Evolutionary conservation across 2,888 invertebrate genomes (phyloP).

Genomic region (Trimorus sp.): DNA sequence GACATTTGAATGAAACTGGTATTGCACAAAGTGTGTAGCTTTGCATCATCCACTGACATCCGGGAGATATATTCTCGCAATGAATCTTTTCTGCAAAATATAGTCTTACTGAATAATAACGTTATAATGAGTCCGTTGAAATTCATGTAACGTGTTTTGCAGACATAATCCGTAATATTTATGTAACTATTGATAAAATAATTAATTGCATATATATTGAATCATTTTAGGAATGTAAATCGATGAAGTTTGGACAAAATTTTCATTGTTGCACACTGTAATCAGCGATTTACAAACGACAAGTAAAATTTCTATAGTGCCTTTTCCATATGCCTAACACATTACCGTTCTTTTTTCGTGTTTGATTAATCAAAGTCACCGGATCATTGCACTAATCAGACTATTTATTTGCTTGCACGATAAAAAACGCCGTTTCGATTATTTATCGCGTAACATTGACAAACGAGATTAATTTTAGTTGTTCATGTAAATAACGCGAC

Average conservation of each 20-base stretch:
- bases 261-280: constrained; percentile 23
- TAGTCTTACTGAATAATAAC: constrained; percentile 18
- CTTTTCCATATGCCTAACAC: constrained; percentile 30
- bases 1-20: neutral
- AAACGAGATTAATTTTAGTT: neutral
- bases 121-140: constrained; percentile 40
- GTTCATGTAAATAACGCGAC: constrained; percentile 11
- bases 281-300: constrained; percentile 36
- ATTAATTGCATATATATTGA: constrained; percentile 6
- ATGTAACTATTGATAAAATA: constrained; percentile 38
- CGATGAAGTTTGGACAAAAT: too few relatives aligned
- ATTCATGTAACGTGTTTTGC: constrained; percentile 41
- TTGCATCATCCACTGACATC: constrained; percentile 16
- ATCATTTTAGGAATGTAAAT: too few relatives aligned
- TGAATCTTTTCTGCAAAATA: constrained; percentile 18
- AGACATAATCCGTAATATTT: constrained; percentile 18
- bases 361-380: neutral
- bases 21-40: constrained; percentile 1
- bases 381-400: too few relatives aligned
- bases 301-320: constrained; percentile 48
- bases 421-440: neutral
- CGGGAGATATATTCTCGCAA: constrained; percentile 17
- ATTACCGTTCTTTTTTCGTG: neutral
- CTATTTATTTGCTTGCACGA: neutral
- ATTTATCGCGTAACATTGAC: neutral